Conservation (phyloP, 2,113 vertebrate genomes). For the Larimichthys crocea region DNA sequence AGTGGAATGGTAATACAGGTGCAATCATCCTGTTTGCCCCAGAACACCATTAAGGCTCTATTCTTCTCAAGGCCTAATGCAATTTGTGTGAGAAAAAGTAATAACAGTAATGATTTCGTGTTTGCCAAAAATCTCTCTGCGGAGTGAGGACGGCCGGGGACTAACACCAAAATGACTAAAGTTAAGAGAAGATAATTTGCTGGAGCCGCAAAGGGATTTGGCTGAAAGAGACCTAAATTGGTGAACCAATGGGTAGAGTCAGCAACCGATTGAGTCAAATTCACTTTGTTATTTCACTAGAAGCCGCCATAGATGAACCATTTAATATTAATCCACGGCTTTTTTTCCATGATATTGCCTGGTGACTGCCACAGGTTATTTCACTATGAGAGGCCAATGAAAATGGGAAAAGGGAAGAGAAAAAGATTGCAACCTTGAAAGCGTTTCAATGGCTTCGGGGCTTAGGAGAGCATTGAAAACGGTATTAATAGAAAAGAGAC, state of each 20-base stretch:
- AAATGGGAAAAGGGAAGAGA: slow-evolving; percentile 20
- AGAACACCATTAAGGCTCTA: slow-evolving; percentile 36
- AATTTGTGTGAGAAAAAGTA: slow-evolving; percentile 43
- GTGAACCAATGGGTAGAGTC: slow-evolving; percentile 33
- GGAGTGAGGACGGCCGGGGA: slow-evolving; percentile 7
- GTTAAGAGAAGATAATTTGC: slow-evolving; percentile 42
- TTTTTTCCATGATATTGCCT: slow-evolving; percentile 54
- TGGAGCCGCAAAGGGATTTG: slow-evolving; percentile 25
- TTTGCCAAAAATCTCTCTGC: slow-evolving; percentile 21
- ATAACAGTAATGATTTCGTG: slow-evolving; percentile 41
- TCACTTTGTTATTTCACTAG: slow-evolving; percentile 34
- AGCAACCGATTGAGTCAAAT: slow-evolving; percentile 34
- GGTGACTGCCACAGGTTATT: slow-evolving; percentile 66
- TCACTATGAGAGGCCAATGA: slow-evolving; percentile 33
- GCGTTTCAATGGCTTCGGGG: slow-evolving; percentile 54
- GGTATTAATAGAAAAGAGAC: slow-evolving; percentile 57
- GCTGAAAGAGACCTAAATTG: slow-evolving; percentile 2
- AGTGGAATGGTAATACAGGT: slow-evolving; percentile 46
- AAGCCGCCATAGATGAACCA: slow-evolving; percentile 36
- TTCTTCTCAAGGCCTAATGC: slow-evolving; percentile 54
- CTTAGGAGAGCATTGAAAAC: slow-evolving; percentile 49
- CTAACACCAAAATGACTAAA: slow-evolving; percentile 19
- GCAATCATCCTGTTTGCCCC: slow-evolving; percentile 40
- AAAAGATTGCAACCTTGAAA: slow-evolving; percentile 56
- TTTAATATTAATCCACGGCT: slow-evolving; percentile 57